Conservation (phyloP, 2,113 vertebrate genomes). For the Boleophthalmus pectinirostris region DNA sequence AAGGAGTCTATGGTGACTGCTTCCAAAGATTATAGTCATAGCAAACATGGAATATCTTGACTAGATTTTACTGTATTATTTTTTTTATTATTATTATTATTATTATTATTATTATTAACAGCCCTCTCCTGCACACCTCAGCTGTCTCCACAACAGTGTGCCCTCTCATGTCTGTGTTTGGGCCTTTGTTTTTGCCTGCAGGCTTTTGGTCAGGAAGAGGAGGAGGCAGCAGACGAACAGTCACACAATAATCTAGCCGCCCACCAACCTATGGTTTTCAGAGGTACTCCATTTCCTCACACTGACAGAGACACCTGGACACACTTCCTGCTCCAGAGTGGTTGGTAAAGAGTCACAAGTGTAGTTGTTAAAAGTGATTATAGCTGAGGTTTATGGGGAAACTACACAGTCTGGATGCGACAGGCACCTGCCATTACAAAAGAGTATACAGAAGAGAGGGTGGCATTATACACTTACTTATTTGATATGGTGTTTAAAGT, state of each 20-base stretch:
- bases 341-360: conserved; percentile 48
- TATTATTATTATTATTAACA: not conserved
- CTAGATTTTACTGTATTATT: not conserved
- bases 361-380: conserved; percentile 62
- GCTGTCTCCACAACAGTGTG: not conserved
- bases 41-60: not conserved
- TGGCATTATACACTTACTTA: not conserved
- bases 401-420: conserved; percentile 33
- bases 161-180: conserved; percentile 35
- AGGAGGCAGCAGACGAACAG: conserved; percentile 51
- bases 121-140: not conserved
- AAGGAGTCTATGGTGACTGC: not conserved
- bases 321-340: conserved; percentile 40
- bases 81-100: not conserved
- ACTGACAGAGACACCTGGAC: conserved; percentile 59
- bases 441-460: conserved; percentile 2
- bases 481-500: not conserved
- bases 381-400: conserved; percentile 43
- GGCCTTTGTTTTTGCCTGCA: conserved; percentile 50
- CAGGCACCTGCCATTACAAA: conserved; percentile 45
- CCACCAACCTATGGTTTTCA: conserved; percentile 56
- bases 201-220: conserved; percentile 54
- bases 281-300: conserved; percentile 32
- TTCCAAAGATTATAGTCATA: not conserved
- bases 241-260: conserved; percentile 60